Evolutionary conservation across 2,888 invertebrate species (phyloP), one percentile per base, ranked within the genome.

Genomic region (Athripsodes cinereus): DNA sequence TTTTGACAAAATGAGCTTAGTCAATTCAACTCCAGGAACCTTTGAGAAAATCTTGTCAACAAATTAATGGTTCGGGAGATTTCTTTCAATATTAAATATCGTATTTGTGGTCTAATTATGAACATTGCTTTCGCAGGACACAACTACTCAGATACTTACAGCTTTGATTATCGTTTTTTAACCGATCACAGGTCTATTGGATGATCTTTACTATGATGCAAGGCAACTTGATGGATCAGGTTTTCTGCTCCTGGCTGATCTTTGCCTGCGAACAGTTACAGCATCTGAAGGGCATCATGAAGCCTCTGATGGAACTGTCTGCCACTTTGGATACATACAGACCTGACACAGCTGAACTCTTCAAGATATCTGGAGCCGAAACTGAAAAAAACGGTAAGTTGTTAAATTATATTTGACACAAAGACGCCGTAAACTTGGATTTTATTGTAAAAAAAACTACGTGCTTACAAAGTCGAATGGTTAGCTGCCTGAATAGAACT

Each of bases 241-340:
- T 92, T 66, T 92, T 92, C 74, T 91, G 90, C 69, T 90, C 88
- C 1, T 91, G 90, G 89, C 68, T 92, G 64, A 85, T 92, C 59
- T 91, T 90, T 67, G 90, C 92, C 1, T 92, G 92, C 66, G 92
- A 92, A 66, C 92, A 92, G 69, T 74, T 92, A 58, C 88, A 89
- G 69, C 92, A 92, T 70, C 74, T 92, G 40, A 92, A 92, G 69
- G 87, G 88, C 50, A 92, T 92, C 62, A 87, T 92, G 87, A 90
- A 90, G 64, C 91, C 91, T 0, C 73, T 92, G 53, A 92, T 92
- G 89, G 91, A 92, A 68, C 78, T 92, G 2, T 91, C 91, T 21
- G 90, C 91, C 0, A 85, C 90, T 0, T 69, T 91, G 66, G 91
- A 91, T 67, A 90, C 90, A 0, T 89, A 88, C 65, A 67, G 79